Evolutionary conservation across 2,888 invertebrate genomes (phyloP).

Genomic region (Ommatoiulus sabulosus): DNA sequence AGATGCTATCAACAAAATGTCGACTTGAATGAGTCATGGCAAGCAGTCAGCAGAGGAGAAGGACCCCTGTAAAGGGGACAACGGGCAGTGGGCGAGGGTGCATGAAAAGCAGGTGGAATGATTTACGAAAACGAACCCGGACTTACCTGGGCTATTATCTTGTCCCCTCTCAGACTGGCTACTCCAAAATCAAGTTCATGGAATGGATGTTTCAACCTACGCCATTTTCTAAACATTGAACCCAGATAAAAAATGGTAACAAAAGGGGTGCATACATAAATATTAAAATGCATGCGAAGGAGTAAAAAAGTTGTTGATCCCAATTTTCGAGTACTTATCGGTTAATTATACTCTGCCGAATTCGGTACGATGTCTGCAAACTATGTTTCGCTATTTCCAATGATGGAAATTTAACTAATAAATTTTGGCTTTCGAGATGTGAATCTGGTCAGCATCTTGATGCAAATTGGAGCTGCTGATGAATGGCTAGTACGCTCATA

Average conservation of each 20-base stretch:
- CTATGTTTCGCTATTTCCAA: background rate
- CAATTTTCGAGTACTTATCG: background rate
- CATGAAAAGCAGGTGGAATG: conserved; percentile 7
- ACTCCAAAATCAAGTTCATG: conserved; percentile 40
- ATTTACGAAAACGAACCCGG: conserved; percentile 28
- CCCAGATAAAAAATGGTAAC: conserved; percentile 8
- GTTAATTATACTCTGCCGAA: background rate
- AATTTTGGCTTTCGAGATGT: background rate
- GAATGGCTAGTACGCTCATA: background rate
- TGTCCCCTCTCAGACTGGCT: conserved; percentile 11
- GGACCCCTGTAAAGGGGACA: conserved; percentile 23
- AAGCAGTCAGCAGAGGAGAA: background rate
- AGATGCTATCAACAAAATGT: background rate
- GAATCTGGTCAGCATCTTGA: background rate
- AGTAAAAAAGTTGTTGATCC: conserved; percentile 38
- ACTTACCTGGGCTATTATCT: conserved; percentile 43
- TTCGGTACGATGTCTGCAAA: background rate
- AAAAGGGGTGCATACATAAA: conserved; percentile 18
- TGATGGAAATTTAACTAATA: background rate
- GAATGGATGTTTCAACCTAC: conserved; percentile 25
- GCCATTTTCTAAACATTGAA: conserved; percentile 24
- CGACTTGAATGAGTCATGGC: conserved; percentile 7
- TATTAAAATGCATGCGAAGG: background rate
- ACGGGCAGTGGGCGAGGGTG: background rate
- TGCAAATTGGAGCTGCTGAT: background rate